phyloP scores from a whole-genome alignment of 2,888 invertebrate genomes.

The Luperina nickerlii region DNA sequence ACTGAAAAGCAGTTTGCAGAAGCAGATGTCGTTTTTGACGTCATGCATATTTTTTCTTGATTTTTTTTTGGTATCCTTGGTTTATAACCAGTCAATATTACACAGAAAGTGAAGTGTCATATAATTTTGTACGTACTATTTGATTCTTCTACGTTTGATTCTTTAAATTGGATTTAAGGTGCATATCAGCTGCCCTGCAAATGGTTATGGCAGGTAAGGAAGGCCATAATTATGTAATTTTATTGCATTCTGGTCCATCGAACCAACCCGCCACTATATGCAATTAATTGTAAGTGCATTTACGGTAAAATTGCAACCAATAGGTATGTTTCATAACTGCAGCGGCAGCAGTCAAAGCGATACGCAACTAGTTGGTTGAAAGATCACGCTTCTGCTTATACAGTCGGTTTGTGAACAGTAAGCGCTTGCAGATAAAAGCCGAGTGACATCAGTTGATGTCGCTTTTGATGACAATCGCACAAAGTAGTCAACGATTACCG shows the following conservation, averaged over 20 bases:
- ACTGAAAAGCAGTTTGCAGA: not conserved
- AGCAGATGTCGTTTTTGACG: not conserved
- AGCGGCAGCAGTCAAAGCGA: constrained; percentile 19
- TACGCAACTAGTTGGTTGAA: constrained; percentile 21
- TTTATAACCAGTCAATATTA: not conserved
- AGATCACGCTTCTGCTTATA: constrained; percentile 36
- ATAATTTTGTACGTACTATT: not conserved
- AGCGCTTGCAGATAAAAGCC: constrained; percentile 51
- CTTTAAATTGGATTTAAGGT: not conserved
- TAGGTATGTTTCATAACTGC: not conserved
- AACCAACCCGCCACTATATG: not conserved
- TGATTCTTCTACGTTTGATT: too few species aligned
- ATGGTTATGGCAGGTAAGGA: not conserved
- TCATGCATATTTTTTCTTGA: too few species aligned
- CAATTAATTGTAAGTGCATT: not conserved
- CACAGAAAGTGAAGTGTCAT: not conserved
- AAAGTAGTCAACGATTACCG: constrained; percentile 47
- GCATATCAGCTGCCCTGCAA: not conserved
- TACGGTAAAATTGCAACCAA: not conserved
- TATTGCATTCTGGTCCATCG: not conserved
- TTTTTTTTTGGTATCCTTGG: not conserved
- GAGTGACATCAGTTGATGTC: constrained; percentile 43
- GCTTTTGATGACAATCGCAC: constrained; percentile 49
- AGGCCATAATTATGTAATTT: not conserved
- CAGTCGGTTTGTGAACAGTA: constrained; percentile 43